Conservation (phyloP, 30 jellyfish, hydroid and myxozoan species). For the Cassiopea andromeda region DNA sequence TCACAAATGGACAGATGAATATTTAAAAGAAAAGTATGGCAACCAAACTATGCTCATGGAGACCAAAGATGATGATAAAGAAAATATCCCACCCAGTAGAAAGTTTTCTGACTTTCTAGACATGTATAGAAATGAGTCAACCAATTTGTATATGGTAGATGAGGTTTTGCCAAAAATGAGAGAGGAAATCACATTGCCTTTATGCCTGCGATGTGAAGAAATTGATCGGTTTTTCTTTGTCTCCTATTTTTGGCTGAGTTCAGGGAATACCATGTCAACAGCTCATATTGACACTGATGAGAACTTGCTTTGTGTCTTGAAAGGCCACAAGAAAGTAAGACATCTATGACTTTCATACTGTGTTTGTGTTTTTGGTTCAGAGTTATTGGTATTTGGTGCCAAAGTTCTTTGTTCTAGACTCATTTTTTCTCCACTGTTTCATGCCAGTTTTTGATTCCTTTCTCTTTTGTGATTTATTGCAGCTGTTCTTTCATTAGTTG, state of each 20-base stretch:
- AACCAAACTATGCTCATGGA: conserved; percentile 75
- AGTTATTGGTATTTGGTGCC: too few relatives aligned
- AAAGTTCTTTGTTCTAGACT: too few relatives aligned
- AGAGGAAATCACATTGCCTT: conserved; percentile 76
- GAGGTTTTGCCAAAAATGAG: conserved; percentile 87
- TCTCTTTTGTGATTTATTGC: too few relatives aligned
- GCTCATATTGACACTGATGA: conserved; percentile 89
- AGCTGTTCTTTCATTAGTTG: not conserved
- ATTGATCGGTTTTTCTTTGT: conserved; percentile 81
- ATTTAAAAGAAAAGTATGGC: conserved; percentile 69
- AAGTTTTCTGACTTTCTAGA: conserved; percentile 62
- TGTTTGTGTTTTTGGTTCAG: too few relatives aligned
- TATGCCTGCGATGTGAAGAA: conserved; percentile 87
- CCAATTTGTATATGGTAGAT: conserved; percentile 73
- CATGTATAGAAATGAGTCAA: conserved; percentile 36
- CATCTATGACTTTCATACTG: too few relatives aligned
- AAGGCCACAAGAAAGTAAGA: conserved; percentile 84
- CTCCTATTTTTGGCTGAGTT: conserved; percentile 79
- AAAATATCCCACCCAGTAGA: conserved; percentile 61
- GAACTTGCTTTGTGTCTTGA: conserved; percentile 81
- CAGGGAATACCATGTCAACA: conserved; percentile 81
- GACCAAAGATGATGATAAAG: conserved; percentile 86
- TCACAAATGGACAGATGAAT: conserved; percentile 79
- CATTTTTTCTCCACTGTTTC: not conserved
- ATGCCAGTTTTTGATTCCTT: too few relatives aligned